These are phyloP conservation scores for Pteropus rufus DNA, from an alignment of 2,797 vertebrate genomes.

Conservation along the genomic window DNA sequence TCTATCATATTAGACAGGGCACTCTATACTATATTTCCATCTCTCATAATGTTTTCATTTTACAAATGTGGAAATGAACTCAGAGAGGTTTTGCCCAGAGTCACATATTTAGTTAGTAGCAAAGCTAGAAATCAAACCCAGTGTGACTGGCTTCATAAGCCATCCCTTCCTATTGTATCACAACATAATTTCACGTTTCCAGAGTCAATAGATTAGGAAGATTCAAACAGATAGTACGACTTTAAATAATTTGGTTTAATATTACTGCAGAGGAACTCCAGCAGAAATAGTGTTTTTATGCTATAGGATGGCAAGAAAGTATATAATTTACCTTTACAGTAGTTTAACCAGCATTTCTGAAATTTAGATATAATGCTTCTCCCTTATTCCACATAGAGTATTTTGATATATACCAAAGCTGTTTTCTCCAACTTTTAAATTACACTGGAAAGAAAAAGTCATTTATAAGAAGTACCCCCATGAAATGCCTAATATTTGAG, in stretches of 20 bases:
- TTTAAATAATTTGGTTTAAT: slow-evolving; percentile 13
- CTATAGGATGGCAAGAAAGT: neutral
- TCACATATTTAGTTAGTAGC: neutral
- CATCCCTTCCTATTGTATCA: neutral
- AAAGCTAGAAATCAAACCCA: neutral
- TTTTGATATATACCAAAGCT: neutral
- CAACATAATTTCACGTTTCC: neutral
- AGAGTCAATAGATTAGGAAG: neutral
- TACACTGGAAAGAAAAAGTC: neutral
- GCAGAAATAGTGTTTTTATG: neutral
- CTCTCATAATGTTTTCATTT: slow-evolving; percentile 9
- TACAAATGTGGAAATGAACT: slow-evolving; percentile 29
- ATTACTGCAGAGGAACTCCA: neutral
- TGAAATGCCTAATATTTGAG: neutral
- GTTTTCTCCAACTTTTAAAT: slow-evolving; percentile 32
- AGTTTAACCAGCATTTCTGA: neutral
- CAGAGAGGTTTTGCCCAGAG: neutral
- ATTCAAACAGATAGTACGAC: neutral
- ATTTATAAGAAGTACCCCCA: neutral
- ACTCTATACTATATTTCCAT: neutral
- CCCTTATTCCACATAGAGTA: neutral
- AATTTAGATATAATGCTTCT: neutral
- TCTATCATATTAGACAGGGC: neutral
- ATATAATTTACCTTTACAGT: neutral
- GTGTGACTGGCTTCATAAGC: neutral